A percentile compares a stretch with the other conserved stretches of the same genome.
Evolutionary conservation across 2,113 vertebrate genomes (phyloP).

Genomic region (Colinus virginianus): DNA sequence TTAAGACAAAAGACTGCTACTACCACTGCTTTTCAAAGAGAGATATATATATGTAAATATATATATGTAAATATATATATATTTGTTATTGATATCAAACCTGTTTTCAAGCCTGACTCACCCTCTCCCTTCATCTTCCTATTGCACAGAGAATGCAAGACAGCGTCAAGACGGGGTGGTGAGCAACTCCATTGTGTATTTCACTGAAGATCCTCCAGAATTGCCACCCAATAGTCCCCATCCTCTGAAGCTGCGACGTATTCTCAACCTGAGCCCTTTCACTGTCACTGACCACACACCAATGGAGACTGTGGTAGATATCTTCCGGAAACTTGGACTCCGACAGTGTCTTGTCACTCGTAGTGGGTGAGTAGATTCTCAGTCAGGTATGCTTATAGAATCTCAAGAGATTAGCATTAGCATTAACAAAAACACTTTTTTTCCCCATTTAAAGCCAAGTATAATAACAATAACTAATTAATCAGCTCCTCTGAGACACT

Average conservation of each 20-base stretch:
- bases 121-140: not conserved
- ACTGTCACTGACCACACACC: constrained; percentile 98
- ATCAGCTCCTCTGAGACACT: not conserved
- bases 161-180: constrained; percentile 98
- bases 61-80: no score
- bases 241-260: constrained; percentile 91
- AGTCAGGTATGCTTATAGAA: not conserved
- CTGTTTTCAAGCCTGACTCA: not conserved
- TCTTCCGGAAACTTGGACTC: constrained; percentile 96
- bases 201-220: constrained; percentile 93
- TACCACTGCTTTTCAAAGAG: not conserved
- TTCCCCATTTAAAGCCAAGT: not conserved
- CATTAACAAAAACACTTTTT: not conserved
- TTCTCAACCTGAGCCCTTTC: constrained; percentile 98
- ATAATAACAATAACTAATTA: not conserved
- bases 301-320: constrained; percentile 99
- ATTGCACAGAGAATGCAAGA: constrained; percentile 88
- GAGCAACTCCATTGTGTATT: constrained; percentile 96
- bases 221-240: constrained; percentile 91
- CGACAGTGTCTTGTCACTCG: constrained; percentile 96
- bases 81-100: not conserved
- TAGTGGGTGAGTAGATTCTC: constrained; percentile 86
- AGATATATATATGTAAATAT: no score
- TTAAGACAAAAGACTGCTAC: not conserved
- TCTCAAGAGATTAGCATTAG: not conserved